Conservation (phyloP, 1,140 invertebrate genomes). For the Prorops nasuta region DNA sequence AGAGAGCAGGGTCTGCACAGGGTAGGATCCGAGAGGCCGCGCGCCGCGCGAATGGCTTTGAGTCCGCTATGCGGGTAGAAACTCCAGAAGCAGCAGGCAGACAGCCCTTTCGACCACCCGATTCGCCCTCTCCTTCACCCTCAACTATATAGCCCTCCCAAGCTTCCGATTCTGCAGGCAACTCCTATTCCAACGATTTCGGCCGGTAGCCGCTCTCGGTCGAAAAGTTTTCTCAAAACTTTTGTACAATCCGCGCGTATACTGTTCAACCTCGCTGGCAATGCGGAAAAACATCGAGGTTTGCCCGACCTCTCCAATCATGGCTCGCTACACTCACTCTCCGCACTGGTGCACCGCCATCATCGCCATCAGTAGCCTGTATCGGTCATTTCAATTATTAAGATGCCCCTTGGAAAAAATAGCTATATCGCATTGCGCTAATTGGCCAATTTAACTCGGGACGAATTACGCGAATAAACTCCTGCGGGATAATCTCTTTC, state of each 20-base stretch:
- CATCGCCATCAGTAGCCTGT: too few relatives aligned
- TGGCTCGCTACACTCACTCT: too few relatives aligned
- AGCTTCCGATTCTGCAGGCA: neutral
- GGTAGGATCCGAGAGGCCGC: slow-evolving; percentile 16
- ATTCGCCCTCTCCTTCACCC: slow-evolving; percentile 1
- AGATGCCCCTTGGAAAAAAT: too few relatives aligned
- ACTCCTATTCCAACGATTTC: slow-evolving; percentile 20
- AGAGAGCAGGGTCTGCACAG: too few relatives aligned
- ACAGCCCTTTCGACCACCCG: slow-evolving; percentile 15
- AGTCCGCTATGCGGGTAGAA: slow-evolving; percentile 28
- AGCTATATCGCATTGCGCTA: too few relatives aligned
- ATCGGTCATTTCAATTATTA: too few relatives aligned
- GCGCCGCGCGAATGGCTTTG: slow-evolving; percentile 15
- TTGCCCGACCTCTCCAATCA: too few relatives aligned
- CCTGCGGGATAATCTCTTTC: slow-evolving; percentile 14
- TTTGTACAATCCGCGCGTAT: slow-evolving; percentile 5
- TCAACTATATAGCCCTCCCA: neutral
- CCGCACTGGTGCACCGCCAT: too few relatives aligned
- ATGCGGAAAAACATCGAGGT: slow-evolving; percentile 24
- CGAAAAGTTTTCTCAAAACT: slow-evolving; percentile 29
- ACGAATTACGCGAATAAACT: slow-evolving; percentile 2
- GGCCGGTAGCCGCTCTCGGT: slow-evolving; percentile 14
- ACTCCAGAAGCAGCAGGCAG: slow-evolving; percentile 20
- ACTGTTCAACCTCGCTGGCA: slow-evolving; percentile 7
- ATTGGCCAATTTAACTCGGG: too few relatives aligned